Base-by-base conservation (phyloP, 2,797 vertebrate genomes). In the Orestias chungarensis region DNA sequence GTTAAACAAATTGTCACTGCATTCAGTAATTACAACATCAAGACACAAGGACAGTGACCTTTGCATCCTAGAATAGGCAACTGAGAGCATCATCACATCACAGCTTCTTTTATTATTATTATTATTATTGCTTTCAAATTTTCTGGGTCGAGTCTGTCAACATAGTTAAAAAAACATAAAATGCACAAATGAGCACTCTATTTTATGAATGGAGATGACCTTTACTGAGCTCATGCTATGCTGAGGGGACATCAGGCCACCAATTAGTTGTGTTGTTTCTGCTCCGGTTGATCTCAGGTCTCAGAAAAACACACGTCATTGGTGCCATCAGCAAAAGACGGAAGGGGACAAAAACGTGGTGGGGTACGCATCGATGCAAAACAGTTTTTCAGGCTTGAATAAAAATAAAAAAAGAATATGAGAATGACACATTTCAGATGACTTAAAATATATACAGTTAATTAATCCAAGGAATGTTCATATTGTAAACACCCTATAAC, bases 141-240 rank as follows among this genome's bases (percentile, higher is more conserved):
- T 89, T 87, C 76, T 87, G 71, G 84, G 79, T 81, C 84, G 86
- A 80, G 54, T 83, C 78, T 84, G 85, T 87, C 85, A 83, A 75
- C 40, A 43, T 6, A 74, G 81, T 88, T 89, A 82, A 29, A 4
- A 31, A 9, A 25, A 43, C 8, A 1, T 50, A 79, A 77, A 82
- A 76, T 79, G 74, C 80, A 81, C 62, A 91, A 90, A 83, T 83
- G 79, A 88, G 83, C 80, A 83, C 86, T 91, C 82, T 74, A 88
- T 92, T 91, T 89, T 89, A 87, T 88, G 82, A 92, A 86, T 78
- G 78, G 68, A 71, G 76, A 71, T 92, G 92, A 94, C 92, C 91
- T 94, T 94, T 93, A 82, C 76, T 77, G 76, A 78, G 84, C 87
- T 82, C 72, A 23, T 75, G 82, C 75, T 79, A 74, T 75, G 74